Base-by-base conservation (phyloP, 2,113 vertebrate species). In the Halichoeres trimaculatus region DNA sequence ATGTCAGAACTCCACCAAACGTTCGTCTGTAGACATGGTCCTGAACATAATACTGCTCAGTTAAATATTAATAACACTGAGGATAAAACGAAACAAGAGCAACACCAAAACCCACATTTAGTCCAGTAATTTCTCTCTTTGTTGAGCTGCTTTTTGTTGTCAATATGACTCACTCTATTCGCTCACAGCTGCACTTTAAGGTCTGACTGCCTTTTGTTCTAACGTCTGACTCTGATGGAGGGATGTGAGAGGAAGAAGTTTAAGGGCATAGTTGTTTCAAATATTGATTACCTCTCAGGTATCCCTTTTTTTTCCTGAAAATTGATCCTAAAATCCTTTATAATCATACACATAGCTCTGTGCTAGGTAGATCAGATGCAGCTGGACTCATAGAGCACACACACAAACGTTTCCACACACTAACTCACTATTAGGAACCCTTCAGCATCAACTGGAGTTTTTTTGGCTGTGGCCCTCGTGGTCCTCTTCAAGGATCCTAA, bases 231-330 rank as follows among this genome's bases (percentile, higher is more conserved):
- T 76, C 71, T 76, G 57, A 85, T 55, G 72, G 62, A 75, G 85
- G 58, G 81, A 81, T 80, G 64, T 57, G 73, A 74, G 78, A 14
- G 63, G 51, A n/a, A 36, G 45, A 86, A 67, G 81, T 90, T 82
- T 85, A 67, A 77, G 87, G 87, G 85, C 78, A 79, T 69, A 76
- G 66, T 88, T 76, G 75, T 75, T 76, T 76, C 45, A 78, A 30
- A 69, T 89, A 92, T 91, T 80, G 88, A 93, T 89, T 64, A 78
- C 72, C 87, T 84, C 83, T 88, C 81, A 85, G 85, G 85, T 88
- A 80, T 74, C 83, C 56, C 24, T 62, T 70, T 80, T 80, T 59
- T 80, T 80, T 59, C 73, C 66, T 23, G 0, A 80, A 85, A 86
- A 91, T 90, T 84, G 89, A 91, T 91, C 80, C 70, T 65, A 80